Percentiles rank a stretch among this genome's conserved stretches.
Evolutionary conservation across 2,888 invertebrate genomes (phyloP).

Genomic region (Lymantria monacha): DNA sequence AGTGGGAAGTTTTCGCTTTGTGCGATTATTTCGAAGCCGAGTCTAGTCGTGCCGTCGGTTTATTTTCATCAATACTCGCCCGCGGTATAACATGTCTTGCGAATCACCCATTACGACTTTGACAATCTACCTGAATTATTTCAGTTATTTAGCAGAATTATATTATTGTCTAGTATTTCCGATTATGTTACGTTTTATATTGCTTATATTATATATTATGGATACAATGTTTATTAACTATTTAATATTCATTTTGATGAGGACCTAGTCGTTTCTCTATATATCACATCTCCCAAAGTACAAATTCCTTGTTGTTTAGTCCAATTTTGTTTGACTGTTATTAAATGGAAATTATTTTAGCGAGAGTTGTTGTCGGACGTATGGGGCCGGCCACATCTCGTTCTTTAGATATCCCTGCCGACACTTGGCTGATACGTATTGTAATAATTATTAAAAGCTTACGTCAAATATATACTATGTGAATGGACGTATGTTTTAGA

Average conservation of each 20-base stretch:
- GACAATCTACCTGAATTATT: constrained; percentile 68
- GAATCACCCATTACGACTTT: constrained; percentile 51
- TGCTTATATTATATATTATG: constrained; percentile 81
- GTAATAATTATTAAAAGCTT: constrained; percentile 22
- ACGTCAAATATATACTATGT: constrained; percentile 18
- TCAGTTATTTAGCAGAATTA: constrained; percentile 81
- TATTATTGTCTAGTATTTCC: constrained; percentile 80
- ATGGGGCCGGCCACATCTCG: constrained; percentile 30
- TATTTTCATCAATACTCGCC: constrained; percentile 34
- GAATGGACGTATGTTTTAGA: constrained; percentile 33
- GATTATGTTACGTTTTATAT: constrained; percentile 82
- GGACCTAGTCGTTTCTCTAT: constrained; percentile 82
- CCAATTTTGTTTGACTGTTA: constrained; percentile 83
- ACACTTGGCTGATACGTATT: constrained; percentile 22
- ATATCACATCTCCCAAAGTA: constrained; percentile 83
- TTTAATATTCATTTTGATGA: constrained; percentile 81
- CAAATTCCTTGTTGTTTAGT: constrained; percentile 84
- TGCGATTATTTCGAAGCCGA: constrained; percentile 39
- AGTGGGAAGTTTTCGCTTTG: constrained; percentile 41
- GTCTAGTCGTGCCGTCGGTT: constrained; percentile 66
- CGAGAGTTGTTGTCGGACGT: constrained; percentile 40
- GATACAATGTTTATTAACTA: constrained; percentile 81
- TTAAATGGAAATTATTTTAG: constrained; percentile 80
- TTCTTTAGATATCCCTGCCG: constrained; percentile 34
- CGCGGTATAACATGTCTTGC: constrained; percentile 18